A percentile compares a stretch with the other conserved stretches of the same genome.
Conservation (phyloP, 2,888 invertebrate species). For the Dryomyza anilis region DNA sequence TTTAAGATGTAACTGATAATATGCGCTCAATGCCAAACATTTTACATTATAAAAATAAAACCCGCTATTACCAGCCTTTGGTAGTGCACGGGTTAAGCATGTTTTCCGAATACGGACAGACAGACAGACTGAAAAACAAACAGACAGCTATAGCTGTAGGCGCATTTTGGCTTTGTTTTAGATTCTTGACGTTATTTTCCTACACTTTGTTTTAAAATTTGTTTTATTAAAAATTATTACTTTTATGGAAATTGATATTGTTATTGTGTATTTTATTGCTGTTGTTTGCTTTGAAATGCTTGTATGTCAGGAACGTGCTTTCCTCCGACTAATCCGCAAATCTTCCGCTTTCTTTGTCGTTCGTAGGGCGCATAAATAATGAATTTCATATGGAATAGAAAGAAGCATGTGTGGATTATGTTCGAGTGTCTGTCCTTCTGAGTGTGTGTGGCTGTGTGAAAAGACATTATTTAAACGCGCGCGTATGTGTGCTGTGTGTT, state of each 20-base stretch:
- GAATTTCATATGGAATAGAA: no score
- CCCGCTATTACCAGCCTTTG: no score
- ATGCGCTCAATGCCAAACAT: no score
- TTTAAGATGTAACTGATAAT: no score
- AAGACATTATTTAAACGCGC: neutral
- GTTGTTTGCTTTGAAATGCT: neutral
- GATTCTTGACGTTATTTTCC: neutral
- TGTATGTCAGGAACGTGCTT: constrained; percentile 2
- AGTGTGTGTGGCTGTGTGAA: no score
- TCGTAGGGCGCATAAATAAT: neutral
- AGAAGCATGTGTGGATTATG: no score
- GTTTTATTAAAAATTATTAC: constrained; percentile 3
- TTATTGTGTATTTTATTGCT: neutral
- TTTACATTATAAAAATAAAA: no score
- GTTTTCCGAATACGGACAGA: neutral
- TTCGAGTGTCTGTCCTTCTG: no score
- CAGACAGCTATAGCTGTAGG: neutral
- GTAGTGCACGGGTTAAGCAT: no score
- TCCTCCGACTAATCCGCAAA: neutral
- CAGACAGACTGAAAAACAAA: neutral
- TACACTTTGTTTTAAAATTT: neutral
- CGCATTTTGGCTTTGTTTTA: neutral
- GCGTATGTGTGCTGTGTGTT: neutral
- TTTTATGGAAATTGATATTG: neutral
- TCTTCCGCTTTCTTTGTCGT: neutral